These are phyloP conservation scores for Mellivora capensis DNA, from an alignment of 2,113 vertebrate genomes.

Conservation along the genomic window DNA sequence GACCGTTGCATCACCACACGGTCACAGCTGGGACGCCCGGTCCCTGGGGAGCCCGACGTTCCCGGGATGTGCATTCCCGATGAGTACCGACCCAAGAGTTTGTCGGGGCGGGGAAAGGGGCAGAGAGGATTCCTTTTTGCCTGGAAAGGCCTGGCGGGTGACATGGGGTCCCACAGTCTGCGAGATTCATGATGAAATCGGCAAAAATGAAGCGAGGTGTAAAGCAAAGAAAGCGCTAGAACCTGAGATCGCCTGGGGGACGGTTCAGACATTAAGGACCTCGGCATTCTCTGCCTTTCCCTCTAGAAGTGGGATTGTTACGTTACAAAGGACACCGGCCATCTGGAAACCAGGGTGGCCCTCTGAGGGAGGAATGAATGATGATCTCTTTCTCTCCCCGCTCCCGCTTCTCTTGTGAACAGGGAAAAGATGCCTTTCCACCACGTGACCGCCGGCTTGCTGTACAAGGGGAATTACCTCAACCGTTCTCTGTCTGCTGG, in stretches of 20 bases:
- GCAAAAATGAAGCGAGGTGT: not conserved
- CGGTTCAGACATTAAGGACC: not conserved
- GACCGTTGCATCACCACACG: not conserved
- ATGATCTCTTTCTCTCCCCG: not conserved
- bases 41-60: not conserved
- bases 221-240: not conserved
- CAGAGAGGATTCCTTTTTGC: not conserved
- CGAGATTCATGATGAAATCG: not conserved
- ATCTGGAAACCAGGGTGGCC: not conserved
- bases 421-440: constrained; percentile 99
- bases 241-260: not conserved
- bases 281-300: not conserved
- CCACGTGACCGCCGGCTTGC: constrained; percentile 96
- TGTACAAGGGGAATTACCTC: constrained; percentile 99
- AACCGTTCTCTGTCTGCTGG: constrained; percentile 94
- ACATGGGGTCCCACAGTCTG: not conserved
- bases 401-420: not conserved
- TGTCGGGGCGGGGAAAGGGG: not conserved
- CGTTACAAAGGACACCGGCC: not conserved
- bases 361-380: not conserved
- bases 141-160: not conserved
- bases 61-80: not conserved
- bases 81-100: not conserved
- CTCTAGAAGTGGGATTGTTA: not conserved
- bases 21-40: not conserved